Conservation (phyloP, 2,797 vertebrate species). For the Pantherophis alleghaniensis region DNA sequence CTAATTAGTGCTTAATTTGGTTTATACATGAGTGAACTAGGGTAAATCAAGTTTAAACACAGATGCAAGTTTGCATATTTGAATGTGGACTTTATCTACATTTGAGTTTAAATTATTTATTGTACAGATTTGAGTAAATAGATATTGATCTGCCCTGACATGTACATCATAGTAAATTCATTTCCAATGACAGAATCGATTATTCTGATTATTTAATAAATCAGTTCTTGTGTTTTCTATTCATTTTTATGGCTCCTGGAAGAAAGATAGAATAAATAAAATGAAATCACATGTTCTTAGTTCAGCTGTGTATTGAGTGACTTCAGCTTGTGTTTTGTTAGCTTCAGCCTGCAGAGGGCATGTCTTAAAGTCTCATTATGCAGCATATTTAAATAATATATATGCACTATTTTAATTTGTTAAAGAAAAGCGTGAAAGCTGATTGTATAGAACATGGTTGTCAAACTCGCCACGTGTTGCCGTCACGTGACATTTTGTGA, state of each 20-base stretch:
- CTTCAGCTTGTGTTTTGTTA: background rate
- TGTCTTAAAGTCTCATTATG: background rate
- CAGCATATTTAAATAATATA: background rate
- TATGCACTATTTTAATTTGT: background rate
- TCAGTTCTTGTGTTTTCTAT: slow-evolving; percentile 2
- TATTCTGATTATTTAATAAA: background rate
- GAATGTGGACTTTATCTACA: slow-evolving; percentile 13
- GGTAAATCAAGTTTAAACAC: slow-evolving; percentile 22
- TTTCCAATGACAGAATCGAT: background rate
- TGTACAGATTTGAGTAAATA: slow-evolving; percentile 8
- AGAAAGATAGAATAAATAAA: background rate
- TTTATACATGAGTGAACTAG: slow-evolving; percentile 20
- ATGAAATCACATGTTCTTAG: background rate
- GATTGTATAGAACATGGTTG: background rate
- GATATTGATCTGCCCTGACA: background rate
- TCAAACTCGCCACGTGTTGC: too few relatives aligned
- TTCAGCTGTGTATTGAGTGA: background rate
- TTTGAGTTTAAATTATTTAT: slow-evolving; percentile 6
- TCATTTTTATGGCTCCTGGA: background rate
- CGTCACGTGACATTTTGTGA: too few relatives aligned
- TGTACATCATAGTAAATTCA: background rate
- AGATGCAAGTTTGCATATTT: background rate
- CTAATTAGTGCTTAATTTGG: slow-evolving; percentile 22
- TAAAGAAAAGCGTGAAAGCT: background rate
- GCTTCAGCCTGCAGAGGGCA: background rate